phyloP scores from a whole-genome alignment of 2,797 vertebrate genomes.

The Neosilurus hyrtlii region DNA sequence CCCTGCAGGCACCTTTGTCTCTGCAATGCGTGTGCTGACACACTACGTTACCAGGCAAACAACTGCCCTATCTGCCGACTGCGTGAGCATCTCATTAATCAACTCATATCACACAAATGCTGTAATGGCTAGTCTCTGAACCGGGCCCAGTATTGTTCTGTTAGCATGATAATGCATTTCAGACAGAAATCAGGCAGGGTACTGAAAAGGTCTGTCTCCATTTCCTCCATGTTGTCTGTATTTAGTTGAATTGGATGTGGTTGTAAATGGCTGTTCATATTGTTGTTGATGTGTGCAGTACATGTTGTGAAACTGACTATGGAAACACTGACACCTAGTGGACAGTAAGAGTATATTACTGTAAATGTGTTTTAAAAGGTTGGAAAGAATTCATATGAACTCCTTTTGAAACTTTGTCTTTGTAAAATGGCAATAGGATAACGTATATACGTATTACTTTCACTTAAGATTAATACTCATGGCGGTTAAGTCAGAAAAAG shows the following conservation, averaged over 20 bases:
- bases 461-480: neutral
- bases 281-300: neutral
- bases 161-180: neutral
- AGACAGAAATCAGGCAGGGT: conserved; percentile 7
- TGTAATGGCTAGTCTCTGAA: conserved; percentile 27
- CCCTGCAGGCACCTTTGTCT: conserved; percentile 96
- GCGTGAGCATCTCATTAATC: conserved; percentile 78
- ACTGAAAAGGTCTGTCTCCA: neutral
- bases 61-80: conserved; percentile 98
- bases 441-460: neutral
- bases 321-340: conserved; percentile 66
- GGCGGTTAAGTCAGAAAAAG: neutral
- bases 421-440: neutral
- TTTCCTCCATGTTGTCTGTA: neutral
- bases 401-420: neutral
- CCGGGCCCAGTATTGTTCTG: conserved; percentile 23
- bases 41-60: conserved; percentile 95
- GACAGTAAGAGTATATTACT: conserved; percentile 27
- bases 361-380: neutral
- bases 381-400: neutral
- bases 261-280: neutral
- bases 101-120: conserved; percentile 17
- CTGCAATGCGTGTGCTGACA: conserved; percentile 94
- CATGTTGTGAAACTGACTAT: conserved; percentile 14
- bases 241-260: conserved; percentile 6